Evolutionary conservation across 1,140 invertebrate genomes (phyloP), one percentile per base, ranked within the genome.

Genomic region (Zaprionus lachaisei): DNA sequence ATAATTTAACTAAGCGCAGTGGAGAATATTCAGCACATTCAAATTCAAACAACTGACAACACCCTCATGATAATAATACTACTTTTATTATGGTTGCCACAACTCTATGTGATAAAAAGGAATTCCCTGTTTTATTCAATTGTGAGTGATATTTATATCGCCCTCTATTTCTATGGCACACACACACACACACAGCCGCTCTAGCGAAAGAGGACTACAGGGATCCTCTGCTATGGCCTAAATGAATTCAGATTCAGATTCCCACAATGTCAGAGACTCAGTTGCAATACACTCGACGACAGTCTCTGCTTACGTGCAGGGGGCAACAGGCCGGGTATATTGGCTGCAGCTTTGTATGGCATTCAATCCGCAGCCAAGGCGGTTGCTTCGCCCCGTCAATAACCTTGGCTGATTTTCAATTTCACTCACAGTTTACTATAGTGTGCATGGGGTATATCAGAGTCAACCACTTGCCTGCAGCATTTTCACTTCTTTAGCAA

Each of bases 391-490:
- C 14, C n/a, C 7, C n/a, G 1, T 47, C 6, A 20, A 47, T 47
- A 17, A 17, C n/a, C 9, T 14, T 15, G 12, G 5, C 37, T 4
- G 31, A 6, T 4, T 26, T 37, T 37, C 56, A 14, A 26, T 26
- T 41, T 38, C 9, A 3, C 28, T 31, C 28, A 24, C 7, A 22
- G 1, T 22, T 6, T 22, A 15, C 6, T 22, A 47, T 11, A 47
- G 15, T 41, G 5, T 38, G 20, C 11, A 37, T 34, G n/a, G 4
- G n/a, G 58, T 64, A 63, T 75, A 41, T 70, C 4, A 2, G 14
- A 65, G 73, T 60, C 73, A 72, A 72, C 44, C 55, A 51, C 6
- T 60, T n/a, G 62, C 15, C 49, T n/a, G 20, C 24, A 41, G 60
- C 20, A 14, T 37, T 64, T 44, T 11, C 34, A 15, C 31, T 34